A percentile compares a stretch with the other conserved stretches of the same genome.
These are phyloP conservation scores for Conistra vaccinii DNA, from an alignment of 2,888 invertebrate species.

Conservation along the genomic window DNA sequence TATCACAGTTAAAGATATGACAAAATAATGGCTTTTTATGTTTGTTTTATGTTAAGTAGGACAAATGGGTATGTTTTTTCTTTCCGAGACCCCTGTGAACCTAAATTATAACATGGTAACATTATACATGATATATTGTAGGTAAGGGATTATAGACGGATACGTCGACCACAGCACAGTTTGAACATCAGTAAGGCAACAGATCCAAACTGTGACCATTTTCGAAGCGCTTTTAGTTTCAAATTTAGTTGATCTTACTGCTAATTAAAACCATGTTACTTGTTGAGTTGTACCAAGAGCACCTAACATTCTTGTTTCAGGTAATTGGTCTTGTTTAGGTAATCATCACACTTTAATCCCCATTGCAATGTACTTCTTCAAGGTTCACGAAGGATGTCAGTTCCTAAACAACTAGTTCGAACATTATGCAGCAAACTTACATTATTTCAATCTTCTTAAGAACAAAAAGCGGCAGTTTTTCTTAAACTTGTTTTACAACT, in stretches of 20 bases:
- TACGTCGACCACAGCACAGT: not conserved
- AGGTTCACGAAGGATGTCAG: not conserved
- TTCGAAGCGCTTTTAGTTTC: not conserved
- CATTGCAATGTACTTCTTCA: too few species aligned
- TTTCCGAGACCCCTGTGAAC: not conserved
- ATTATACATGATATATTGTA: not conserved
- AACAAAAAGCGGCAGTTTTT: not conserved
- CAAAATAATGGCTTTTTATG: not conserved
- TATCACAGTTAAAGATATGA: not conserved
- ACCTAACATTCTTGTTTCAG: too few species aligned
- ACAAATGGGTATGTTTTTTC: not conserved
- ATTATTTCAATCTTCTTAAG: not conserved
- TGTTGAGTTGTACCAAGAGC: not conserved
- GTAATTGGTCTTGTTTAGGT: too few species aligned
- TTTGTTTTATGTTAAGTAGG: constrained; percentile 3
- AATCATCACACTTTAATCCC: not conserved
- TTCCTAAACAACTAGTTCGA: not conserved
- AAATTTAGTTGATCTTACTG: not conserved
- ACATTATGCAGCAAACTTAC: too few species aligned
- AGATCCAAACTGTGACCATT: not conserved
- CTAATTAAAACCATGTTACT: not conserved
- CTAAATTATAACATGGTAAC: not conserved
- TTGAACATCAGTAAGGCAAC: not conserved
- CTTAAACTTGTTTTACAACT: not conserved
- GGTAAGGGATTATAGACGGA: not conserved